phyloP scores from a whole-genome alignment of 2,113 vertebrate species.

The Alligator mississippiensis region DNA sequence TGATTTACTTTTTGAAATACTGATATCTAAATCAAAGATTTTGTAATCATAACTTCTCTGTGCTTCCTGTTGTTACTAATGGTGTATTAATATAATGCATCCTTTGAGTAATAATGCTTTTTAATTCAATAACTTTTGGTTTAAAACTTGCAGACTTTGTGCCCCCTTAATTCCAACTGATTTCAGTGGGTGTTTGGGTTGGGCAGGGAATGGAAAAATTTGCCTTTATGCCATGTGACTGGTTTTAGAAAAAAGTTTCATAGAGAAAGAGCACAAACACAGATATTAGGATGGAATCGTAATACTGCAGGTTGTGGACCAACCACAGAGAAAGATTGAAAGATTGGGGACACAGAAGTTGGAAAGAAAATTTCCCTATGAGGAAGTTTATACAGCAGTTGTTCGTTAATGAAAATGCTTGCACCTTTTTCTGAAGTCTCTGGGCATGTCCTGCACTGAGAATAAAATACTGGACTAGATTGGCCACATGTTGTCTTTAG shows the following conservation, averaged over 20 bases:
- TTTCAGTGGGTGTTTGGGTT: neutral
- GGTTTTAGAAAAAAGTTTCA: neutral
- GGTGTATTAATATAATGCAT: neutral
- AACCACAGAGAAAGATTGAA: neutral
- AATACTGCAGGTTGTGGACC: neutral
- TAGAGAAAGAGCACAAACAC: neutral
- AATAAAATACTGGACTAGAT: neutral
- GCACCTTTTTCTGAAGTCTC: neutral
- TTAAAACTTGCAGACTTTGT: neutral
- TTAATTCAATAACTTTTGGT: neutral
- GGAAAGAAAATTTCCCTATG: neutral
- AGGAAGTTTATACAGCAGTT: neutral
- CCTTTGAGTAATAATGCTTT: neutral
- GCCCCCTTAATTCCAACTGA: neutral
- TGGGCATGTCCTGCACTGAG: neutral
- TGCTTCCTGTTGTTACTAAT: neutral
- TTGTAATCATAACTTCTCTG: neutral
- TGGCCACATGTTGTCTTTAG: neutral
- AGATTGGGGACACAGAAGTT: neutral
- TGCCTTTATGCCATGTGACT: neutral
- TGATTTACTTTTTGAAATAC: constrained; percentile 16
- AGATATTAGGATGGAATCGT: neutral
- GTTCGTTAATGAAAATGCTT: neutral
- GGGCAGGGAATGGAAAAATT: neutral
- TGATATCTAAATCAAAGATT: neutral